Evolutionary conservation across 2,797 vertebrate genomes (phyloP).

Genomic region (Tauraco hartlaubi): DNA sequence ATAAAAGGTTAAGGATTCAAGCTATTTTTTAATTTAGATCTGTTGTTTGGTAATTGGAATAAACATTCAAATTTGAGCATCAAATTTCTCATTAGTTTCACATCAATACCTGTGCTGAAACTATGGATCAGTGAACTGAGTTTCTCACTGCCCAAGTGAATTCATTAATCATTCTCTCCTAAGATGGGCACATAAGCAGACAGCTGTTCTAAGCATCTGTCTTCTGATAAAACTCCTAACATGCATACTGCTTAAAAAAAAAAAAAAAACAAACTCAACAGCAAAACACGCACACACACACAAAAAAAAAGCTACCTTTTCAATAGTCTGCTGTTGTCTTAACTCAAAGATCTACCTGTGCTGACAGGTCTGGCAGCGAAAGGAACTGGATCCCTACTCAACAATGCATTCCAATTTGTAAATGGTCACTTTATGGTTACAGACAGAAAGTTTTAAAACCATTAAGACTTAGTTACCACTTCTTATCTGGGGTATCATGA

Average conservation of each 20-base stretch:
- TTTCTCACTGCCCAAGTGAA: conserved; percentile 85
- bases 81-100: conserved; percentile 90
- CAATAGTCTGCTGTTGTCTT: conserved; percentile 25
- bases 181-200: conserved; percentile 81
- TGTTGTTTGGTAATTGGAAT: conserved; percentile 87
- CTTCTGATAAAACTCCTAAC: conserved; percentile 60
- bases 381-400: conserved; percentile 69
- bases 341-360: conserved; percentile 36
- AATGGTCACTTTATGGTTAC: conserved; percentile 78
- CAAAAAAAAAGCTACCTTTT: conserved; percentile 38
- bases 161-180: conserved; percentile 88
- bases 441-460: conserved; percentile 77
- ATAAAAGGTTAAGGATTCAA: conserved; percentile 80
- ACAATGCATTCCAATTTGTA: conserved; percentile 76
- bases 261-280: neutral
- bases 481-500: conserved; percentile 78
- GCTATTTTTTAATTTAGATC: conserved; percentile 80
- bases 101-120: conserved; percentile 86
- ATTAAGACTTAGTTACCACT: conserved; percentile 77
- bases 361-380: conserved; percentile 20
- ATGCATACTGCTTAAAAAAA: neutral
- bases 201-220: conserved; percentile 84
- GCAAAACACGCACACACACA: neutral
- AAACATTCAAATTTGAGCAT: conserved; percentile 88
- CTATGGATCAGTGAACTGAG: conserved; percentile 85